Evolutionary conservation across 2,113 vertebrate species (phyloP).

Genomic region (Podarcis muralis): DNA sequence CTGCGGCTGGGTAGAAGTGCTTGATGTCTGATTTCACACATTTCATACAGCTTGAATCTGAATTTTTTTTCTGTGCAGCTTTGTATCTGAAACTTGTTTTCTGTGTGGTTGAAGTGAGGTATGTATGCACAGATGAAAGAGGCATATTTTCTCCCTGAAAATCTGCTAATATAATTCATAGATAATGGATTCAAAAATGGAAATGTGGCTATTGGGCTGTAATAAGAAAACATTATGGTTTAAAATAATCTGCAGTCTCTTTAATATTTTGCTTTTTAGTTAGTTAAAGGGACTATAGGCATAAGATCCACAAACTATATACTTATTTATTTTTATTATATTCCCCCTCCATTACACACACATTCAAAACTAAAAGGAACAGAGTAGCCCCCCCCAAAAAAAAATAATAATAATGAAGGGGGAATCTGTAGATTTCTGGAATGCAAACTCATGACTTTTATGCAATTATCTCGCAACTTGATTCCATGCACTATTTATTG

Average conservation of each 20-base stretch:
- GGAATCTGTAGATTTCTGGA: background rate
- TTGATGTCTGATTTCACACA: background rate
- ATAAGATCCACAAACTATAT: background rate
- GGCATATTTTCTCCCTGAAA: background rate
- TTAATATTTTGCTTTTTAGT: background rate
- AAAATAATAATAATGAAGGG: no score
- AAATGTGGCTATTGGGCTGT: background rate
- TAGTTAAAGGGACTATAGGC: background rate
- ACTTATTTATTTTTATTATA: background rate
- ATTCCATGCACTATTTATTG: slow-evolving; percentile 5
- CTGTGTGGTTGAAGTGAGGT: background rate
- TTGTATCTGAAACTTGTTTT: background rate
- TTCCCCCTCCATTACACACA: background rate
- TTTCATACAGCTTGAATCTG: background rate
- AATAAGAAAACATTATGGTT: background rate
- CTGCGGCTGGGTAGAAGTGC: background rate
- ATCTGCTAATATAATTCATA: background rate
- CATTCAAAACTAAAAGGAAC: background rate
- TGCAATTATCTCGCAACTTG: background rate
- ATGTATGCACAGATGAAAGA: fast-evolving
- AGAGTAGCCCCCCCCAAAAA: background rate
- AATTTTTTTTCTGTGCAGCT: no score
- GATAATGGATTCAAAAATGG: background rate
- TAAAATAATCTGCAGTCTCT: background rate
- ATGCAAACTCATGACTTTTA: background rate